Conservation (phyloP, 2,113 vertebrate genomes). For the Ictalurus punctatus region DNA sequence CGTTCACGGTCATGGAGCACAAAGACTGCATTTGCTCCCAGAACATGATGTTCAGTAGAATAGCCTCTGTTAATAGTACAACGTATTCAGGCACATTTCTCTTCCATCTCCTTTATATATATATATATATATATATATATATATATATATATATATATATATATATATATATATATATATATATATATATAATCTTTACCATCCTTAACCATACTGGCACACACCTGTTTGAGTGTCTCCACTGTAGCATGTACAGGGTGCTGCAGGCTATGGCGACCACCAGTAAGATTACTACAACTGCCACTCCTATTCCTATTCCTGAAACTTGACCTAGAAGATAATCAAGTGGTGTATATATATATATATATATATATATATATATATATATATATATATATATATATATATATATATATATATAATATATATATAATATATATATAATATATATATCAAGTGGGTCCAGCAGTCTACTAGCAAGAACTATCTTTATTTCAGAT, state of each 20-base stretch:
- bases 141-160: too few relatives aligned
- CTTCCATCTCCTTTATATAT: not conserved
- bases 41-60: not conserved
- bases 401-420: too few relatives aligned
- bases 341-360: not conserved
- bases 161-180: too few relatives aligned
- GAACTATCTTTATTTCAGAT: not conserved
- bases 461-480: not conserved
- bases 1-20: slow-evolving; percentile 44
- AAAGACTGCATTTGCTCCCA: slow-evolving; percentile 12
- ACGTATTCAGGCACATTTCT: not conserved
- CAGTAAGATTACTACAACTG: slow-evolving; percentile 57
- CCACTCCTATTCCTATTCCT: slow-evolving; percentile 61
- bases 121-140: not conserved
- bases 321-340: not conserved
- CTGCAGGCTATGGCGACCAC: slow-evolving; percentile 49
- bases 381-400: too few relatives aligned
- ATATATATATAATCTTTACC: not conserved
- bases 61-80: slow-evolving; percentile 40
- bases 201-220: not conserved
- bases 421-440: too few relatives aligned
- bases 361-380: too few relatives aligned
- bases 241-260: slow-evolving; percentile 51
- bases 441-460: too few relatives aligned
- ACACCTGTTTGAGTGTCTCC: slow-evolving; percentile 55